phyloP scores from a whole-genome alignment of 2,113 vertebrate species.

The Amphiprion percula region DNA sequence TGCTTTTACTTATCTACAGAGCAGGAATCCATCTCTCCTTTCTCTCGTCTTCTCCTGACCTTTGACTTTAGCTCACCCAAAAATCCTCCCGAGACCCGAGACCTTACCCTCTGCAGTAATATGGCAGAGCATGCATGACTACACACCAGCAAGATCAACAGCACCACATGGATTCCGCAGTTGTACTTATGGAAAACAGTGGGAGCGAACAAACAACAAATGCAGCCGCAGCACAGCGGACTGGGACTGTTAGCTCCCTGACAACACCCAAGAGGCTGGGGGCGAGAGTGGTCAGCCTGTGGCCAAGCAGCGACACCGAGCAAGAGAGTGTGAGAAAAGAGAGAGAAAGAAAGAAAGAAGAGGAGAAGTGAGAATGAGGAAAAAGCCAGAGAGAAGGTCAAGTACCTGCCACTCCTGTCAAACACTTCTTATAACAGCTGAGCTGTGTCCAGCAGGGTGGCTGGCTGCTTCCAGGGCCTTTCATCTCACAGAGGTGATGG shows the following conservation, averaged over 20 bases:
- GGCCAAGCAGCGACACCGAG: constrained; percentile 52
- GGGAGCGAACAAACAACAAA: constrained; percentile 34
- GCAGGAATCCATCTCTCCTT: background rate
- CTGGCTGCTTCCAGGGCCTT: constrained; percentile 69
- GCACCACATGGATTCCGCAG: constrained; percentile 1
- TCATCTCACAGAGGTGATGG: constrained; percentile 76
- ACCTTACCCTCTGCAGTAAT: constrained; percentile 1
- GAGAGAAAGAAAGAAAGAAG: constrained; percentile 14
- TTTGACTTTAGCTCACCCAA: constrained; percentile 18
- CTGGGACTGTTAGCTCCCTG: constrained; percentile 58
- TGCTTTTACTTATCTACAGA: constrained; percentile 15
- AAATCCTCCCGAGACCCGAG: background rate
- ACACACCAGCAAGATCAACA: constrained; percentile 13
- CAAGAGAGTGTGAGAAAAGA: constrained; percentile 47
- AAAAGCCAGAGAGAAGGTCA: constrained; percentile 76
- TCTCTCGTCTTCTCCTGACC: background rate
- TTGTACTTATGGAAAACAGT: constrained; percentile 21
- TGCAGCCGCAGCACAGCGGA: background rate
- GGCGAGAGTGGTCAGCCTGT: constrained; percentile 43
- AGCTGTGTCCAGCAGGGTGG: constrained; percentile 68
- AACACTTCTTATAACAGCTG: constrained; percentile 77
- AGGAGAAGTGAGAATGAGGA: constrained; percentile 27
- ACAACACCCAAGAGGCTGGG: constrained; percentile 51
- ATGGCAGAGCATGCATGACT: background rate
- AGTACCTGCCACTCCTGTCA: constrained; percentile 83